Evolutionary conservation across 1,140 invertebrate genomes (phyloP), one percentile per base, ranked within the genome.

Genomic region (Odontomachus brunneus): DNA sequence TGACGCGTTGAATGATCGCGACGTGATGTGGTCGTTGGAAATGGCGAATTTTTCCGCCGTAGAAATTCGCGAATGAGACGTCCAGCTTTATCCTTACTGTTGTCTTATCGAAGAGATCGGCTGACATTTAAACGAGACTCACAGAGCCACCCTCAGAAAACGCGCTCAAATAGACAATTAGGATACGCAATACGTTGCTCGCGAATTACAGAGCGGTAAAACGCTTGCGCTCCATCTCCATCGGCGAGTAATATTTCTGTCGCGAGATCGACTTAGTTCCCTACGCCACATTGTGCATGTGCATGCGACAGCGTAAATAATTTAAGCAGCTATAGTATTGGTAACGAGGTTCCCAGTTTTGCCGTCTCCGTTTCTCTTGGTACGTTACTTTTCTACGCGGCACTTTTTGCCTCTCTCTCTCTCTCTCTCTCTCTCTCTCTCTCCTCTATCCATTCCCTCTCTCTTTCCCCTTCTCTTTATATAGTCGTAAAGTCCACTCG

Each of bases 261-360:
- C 17, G 22, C 65, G 65, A 71, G 65, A 71, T 29, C 75, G 75
- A 71, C 51, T 80, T 71, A 14, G 22, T 71, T 57, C 49, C 1
- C 38, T 44, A 38, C 17, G 65, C 29, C 14, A 69, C 49, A 71
- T 78, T 57, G 63, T 78, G 12, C 29, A 38, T 67, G 63, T 69
- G 51, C 63, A 57, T 44, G 51, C 75, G 33, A 38, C 22, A 15
- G 62, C 29, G 53, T 80, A 80, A 80, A 80, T 80, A 80, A 80
- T 80, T 80, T 48, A 80, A 57, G n/a, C 63, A 15, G 53, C 51
- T 80, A 80, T 80, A 80, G 55, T 65, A 57, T 75, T 44, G 73
- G 59, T 80, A 80, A 80, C 75, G 33, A 80, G 65, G 17, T 71
- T 80, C 69, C 75, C 51, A 80, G 51, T 71, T 48, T 80, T 33